Evolutionary conservation across 1,140 invertebrate genomes (phyloP).

Genomic region (Aleiodes sp.): DNA sequence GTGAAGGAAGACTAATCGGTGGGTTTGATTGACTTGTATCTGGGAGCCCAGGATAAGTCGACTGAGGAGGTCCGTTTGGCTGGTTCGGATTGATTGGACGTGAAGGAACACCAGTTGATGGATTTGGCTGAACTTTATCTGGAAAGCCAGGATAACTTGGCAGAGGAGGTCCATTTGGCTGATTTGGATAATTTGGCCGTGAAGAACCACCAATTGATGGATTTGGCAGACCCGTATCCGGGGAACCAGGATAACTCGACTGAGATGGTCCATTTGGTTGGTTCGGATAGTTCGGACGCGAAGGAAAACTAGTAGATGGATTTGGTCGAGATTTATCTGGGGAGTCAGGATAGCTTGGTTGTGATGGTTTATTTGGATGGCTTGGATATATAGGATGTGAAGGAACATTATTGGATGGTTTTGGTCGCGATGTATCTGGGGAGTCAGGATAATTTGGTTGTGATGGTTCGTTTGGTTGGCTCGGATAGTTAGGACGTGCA

Average conservation of each 20-base stretch:
- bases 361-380: slow-evolving; percentile 38
- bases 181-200: no score
- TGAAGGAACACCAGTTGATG: background rate
- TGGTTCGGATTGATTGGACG: slow-evolving; percentile 15
- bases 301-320: background rate
- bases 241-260: no score
- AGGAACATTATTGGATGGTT: background rate
- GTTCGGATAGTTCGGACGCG: slow-evolving; percentile 33
- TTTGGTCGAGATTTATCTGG: no score
- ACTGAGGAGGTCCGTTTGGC: slow-evolving; percentile 40
- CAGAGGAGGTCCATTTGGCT: slow-evolving; percentile 42
- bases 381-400: slow-evolving; percentile 34
- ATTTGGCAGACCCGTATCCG: no score
- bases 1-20: background rate
- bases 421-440: no score
- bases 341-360: slow-evolving; percentile 10
- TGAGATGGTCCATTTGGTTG: slow-evolving; percentile 38
- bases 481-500: slow-evolving; percentile 29
- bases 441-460: slow-evolving; percentile 17
- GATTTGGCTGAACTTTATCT: no score
- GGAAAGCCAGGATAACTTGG: slow-evolving; percentile 40
- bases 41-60: slow-evolving; percentile 37
- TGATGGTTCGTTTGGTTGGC: slow-evolving; percentile 39
- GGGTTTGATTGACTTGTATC: no score
- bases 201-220: no score